Conservation (phyloP, 2,888 invertebrate species). For the Horisme vitalbata region DNA sequence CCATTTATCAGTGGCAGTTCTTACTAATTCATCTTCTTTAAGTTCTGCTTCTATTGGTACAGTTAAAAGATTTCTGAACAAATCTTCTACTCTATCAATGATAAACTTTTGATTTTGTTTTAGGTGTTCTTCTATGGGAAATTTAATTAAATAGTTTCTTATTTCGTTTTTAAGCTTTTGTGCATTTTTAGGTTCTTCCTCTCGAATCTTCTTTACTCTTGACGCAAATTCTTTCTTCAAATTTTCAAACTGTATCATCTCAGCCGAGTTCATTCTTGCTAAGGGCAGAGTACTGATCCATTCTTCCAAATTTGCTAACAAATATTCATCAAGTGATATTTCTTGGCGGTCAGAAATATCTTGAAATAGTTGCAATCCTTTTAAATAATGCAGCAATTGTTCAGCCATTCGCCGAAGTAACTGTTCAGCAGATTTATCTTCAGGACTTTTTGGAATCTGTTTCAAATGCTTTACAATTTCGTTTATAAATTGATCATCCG, state of each 20-base stretch:
- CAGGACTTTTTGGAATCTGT: conserved; percentile 30
- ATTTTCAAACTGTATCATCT: conserved; percentile 4
- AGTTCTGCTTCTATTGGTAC: background rate
- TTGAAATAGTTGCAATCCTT: conserved; percentile 34
- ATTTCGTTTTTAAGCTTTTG: conserved; percentile 17
- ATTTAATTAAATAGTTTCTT: conserved; percentile 17
- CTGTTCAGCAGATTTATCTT: conserved; percentile 20
- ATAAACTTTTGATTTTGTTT: conserved; percentile 17
- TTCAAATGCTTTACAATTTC: conserved; percentile 35
- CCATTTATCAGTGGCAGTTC: conserved; percentile 27
- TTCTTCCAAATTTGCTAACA: conserved; percentile 1
- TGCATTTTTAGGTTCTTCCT: conserved; percentile 9
- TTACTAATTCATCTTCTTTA: conserved; percentile 13
- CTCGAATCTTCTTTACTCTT: conserved; percentile 5
- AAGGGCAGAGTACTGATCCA: conserved; percentile 11
- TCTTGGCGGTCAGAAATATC: conserved; percentile 29
- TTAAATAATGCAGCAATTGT: conserved; percentile 35
- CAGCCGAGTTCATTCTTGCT: conserved; percentile 22
- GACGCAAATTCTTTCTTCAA: conserved; percentile 7
- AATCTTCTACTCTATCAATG: conserved; percentile 20
- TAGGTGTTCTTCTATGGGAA: conserved; percentile 27
- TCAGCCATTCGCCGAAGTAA: conserved; percentile 25
- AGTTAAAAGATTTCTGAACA: conserved; percentile 14
- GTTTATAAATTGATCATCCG: conserved; percentile 27
- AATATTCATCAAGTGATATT: conserved; percentile 6